phyloP scores from a whole-genome alignment of 2,888 invertebrate species.

The Gibbula magus region DNA sequence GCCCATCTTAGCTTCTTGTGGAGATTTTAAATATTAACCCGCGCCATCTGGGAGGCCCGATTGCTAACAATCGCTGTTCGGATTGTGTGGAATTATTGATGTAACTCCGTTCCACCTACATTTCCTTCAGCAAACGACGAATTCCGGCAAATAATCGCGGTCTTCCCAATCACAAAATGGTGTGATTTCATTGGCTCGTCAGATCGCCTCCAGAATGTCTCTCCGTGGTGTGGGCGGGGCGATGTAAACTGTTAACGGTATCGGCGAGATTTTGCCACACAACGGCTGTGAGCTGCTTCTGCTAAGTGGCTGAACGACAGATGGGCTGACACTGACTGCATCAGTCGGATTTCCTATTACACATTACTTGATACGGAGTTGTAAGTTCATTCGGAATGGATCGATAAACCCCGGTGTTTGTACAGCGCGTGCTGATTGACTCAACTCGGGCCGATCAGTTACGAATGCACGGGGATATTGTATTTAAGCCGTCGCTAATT shows the following conservation, averaged over 20 bases:
- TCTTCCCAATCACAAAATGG: background rate
- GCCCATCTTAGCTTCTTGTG: too few species aligned
- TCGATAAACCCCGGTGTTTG: too few species aligned
- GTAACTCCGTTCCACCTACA: background rate
- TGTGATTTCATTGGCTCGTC: constrained; percentile 2
- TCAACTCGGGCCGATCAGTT: too few species aligned
- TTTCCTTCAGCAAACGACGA: background rate
- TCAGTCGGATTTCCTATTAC: too few species aligned
- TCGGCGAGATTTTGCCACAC: background rate
- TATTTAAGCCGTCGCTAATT: too few species aligned
- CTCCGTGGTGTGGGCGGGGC: background rate
- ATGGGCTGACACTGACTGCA: background rate
- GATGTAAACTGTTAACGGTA: background rate
- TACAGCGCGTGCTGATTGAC: too few species aligned
- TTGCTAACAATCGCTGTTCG: constrained; percentile 9
- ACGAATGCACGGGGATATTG: too few species aligned
- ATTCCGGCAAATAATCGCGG: constrained; percentile 9
- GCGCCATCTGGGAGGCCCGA: constrained; percentile 3
- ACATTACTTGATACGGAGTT: too few species aligned
- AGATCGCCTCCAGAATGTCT: background rate
- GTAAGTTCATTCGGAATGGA: too few species aligned
- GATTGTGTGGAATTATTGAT: constrained; percentile 22
- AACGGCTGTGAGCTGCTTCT: background rate
- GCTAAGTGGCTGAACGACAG: background rate
- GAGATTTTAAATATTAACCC: constrained; percentile 21